A percentile compares a stretch with the other conserved stretches of the same genome.
These are phyloP conservation scores for Barnardius zonarius DNA, from an alignment of 2,113 vertebrate species.

Conservation along the genomic window DNA sequence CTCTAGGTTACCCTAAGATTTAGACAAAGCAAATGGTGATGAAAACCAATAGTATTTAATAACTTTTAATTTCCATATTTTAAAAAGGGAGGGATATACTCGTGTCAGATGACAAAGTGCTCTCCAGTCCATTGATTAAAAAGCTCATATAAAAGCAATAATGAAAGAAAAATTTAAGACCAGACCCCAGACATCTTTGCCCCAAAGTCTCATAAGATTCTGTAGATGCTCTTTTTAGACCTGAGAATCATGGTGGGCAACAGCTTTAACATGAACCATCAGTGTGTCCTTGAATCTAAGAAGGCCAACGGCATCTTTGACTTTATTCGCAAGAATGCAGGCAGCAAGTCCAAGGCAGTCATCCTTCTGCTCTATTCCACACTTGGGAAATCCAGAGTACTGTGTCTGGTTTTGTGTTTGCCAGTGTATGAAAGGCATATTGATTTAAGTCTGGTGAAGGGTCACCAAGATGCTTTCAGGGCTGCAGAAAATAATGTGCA, in stretches of 20 bases:
- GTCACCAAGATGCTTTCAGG: background rate
- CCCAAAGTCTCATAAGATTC: background rate
- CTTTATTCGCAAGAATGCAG: background rate
- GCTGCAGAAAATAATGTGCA: background rate
- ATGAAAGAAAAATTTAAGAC: background rate
- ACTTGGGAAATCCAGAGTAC: background rate
- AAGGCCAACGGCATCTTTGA: background rate
- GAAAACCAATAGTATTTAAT: background rate
- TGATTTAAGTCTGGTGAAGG: background rate
- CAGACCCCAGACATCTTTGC: background rate
- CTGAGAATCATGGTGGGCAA: background rate
- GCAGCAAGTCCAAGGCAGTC: background rate
- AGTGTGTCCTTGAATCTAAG: background rate
- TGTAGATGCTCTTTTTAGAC: background rate
- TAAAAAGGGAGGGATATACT: fast-evolving
- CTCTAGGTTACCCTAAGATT: background rate
- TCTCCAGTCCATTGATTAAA: background rate
- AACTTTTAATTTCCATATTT: background rate
- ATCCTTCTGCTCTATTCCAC: background rate
- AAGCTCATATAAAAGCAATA: background rate
- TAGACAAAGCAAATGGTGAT: background rate
- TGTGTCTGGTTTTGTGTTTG: background rate
- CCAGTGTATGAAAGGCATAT: background rate
- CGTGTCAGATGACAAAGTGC: background rate
- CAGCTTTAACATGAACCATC: background rate